Base-by-base conservation (phyloP, 53 echinoderm and acorn worm genomes). In the Hippasteria phrygiana region DNA sequence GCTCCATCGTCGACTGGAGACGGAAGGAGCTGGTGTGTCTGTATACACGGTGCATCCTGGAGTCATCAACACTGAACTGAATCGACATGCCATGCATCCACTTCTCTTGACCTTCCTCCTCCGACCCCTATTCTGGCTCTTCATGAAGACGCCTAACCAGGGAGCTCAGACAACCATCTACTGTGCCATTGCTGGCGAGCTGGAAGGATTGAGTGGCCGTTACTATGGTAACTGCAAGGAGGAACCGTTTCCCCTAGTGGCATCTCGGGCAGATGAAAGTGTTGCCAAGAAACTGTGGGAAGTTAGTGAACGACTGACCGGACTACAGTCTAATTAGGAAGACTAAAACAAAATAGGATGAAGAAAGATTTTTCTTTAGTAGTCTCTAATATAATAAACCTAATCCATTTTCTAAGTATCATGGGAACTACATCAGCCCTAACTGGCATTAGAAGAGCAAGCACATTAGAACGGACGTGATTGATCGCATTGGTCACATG, bases 181-280 rank as follows among this genome's bases (percentile, higher is more conserved):
- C 62, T 93, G 95, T 64, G 93, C 97, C 32, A 92, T 95, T 27
- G 90, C 95, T 35, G 95, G 89, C 31, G 95, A 95, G 71, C 65
- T 97, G 55, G 91, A 83, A 40, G 90, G 75, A 1, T 66, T 89
- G 34, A 93, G 93, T 70, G 97, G 97, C 39, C 90, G 75, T 78
- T 97, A 97, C 90, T 97, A 95, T 81, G 93, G 97, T 18, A 87
- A 95, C 85, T 97, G 97, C 53, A 77, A 93, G 55, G 95, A 97
- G 82, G 80, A 97, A 34, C 95, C 97, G 9, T 96, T 92, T 56
- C 94, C 96, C 35, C 40, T 28, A 13, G 92, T 88, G 13, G 90
- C 75, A 35, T 89, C 91, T 42, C 75, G 35, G 14, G 56, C 90
- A 31, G 97, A 95, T 64, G 95, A 95, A 3, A 90, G 59, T 29